These are phyloP conservation scores for Ephialtes manifestator DNA, from an alignment of 2,888 invertebrate genomes.

Conservation along the genomic window DNA sequence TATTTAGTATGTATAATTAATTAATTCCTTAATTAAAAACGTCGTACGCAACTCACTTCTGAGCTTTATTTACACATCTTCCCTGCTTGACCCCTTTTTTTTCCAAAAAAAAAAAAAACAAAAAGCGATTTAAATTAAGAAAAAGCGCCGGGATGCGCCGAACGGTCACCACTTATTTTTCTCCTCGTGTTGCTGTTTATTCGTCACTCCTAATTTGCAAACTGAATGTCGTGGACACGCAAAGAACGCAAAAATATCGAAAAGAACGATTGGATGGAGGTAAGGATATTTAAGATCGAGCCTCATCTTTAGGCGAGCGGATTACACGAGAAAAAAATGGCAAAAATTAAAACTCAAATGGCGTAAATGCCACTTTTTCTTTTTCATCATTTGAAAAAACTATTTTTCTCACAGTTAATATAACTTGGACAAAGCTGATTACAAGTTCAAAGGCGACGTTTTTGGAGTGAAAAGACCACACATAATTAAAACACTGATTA, in stretches of 20 bases:
- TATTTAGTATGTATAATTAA: slow-evolving; percentile 83
- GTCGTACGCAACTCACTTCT: slow-evolving; percentile 83
- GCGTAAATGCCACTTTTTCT: too few relatives aligned
- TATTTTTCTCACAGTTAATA: neutral
- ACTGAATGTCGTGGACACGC: slow-evolving; percentile 39
- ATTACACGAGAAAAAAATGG: neutral
- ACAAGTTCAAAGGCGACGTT: neutral
- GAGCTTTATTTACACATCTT: slow-evolving; percentile 83
- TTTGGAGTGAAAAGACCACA: neutral
- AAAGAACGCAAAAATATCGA: neutral
- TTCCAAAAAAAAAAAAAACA: slow-evolving; percentile 3
- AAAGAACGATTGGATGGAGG: slow-evolving; percentile 47
- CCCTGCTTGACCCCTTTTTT: slow-evolving; percentile 80
- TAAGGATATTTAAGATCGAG: slow-evolving; percentile 42
- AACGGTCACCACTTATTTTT: slow-evolving; percentile 36
- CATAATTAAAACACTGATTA: neutral
- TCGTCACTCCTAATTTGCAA: slow-evolving; percentile 55
- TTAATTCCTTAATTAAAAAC: slow-evolving; percentile 84
- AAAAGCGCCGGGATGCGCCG: slow-evolving; percentile 20
- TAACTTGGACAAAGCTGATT: neutral
- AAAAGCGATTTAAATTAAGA: neutral
- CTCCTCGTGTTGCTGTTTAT: slow-evolving; percentile 44
- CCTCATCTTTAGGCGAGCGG: neutral
- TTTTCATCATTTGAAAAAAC: too few relatives aligned
- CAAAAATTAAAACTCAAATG: slow-evolving; percentile 24